Evolutionary conservation across 92 coral and sea anemone species (phyloP).

Genomic region (Umimayanthus kanabou): DNA sequence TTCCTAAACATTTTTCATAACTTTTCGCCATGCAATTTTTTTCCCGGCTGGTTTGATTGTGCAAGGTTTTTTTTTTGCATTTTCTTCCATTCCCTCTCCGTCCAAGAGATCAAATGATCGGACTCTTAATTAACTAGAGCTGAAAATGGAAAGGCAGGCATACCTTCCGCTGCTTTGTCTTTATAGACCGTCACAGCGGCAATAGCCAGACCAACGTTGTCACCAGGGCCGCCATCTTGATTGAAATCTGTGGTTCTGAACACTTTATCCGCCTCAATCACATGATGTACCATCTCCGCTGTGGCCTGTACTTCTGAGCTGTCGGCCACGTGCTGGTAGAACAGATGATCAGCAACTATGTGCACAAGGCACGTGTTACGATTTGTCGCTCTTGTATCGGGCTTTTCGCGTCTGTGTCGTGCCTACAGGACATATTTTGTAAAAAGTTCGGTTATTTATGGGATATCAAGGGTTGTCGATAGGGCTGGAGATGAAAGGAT

Average conservation of each 20-base stretch:
- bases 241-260: constrained; percentile 85
- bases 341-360: constrained; percentile 84
- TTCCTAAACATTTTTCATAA: no score
- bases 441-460: background rate
- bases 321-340: constrained; percentile 69
- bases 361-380: constrained; percentile 80
- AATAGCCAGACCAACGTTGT: constrained; percentile 79
- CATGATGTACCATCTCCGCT: constrained; percentile 86
- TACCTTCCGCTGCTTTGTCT: constrained; percentile 78
- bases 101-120: no score
- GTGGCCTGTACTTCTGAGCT: constrained; percentile 64
- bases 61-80: no score
- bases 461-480: background rate
- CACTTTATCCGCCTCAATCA: constrained; percentile 75
- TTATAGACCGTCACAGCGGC: constrained; percentile 78
- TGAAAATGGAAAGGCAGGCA: background rate
- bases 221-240: constrained; percentile 84
- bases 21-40: no score
- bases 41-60: no score
- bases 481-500: background rate
- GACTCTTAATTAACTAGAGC: background rate
- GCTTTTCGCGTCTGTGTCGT: constrained; percentile 14
- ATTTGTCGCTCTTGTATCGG: constrained; percentile 12
- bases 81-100: no score
- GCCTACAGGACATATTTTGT: constrained; percentile 3